These are phyloP conservation scores for Mamestra configurata DNA, from an alignment of 1,140 invertebrate species.

Conservation along the genomic window DNA sequence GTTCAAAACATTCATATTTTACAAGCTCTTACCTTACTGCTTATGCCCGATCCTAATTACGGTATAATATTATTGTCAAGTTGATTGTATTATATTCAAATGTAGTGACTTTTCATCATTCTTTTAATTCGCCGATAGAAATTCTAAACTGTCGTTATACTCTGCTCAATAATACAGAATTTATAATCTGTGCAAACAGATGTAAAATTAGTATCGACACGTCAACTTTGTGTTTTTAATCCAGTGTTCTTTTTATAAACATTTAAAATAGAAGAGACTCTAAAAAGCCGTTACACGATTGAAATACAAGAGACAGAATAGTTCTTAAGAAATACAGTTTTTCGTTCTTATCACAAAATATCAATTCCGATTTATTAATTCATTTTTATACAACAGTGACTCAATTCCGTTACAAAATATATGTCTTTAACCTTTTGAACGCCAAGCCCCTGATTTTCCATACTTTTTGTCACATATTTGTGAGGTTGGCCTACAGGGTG, in stretches of 20 bases:
- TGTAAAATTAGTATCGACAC: constrained; percentile 19
- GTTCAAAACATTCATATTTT: constrained; percentile 14
- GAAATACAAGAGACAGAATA: no score
- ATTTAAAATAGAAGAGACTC: background rate
- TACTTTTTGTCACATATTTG: no score
- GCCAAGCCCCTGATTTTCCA: no score
- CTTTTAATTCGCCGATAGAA: constrained; percentile 8
- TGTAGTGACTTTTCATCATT: constrained; percentile 35
- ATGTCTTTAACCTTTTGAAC: no score
- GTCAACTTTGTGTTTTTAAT: constrained; percentile 40
- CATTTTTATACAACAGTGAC: no score
- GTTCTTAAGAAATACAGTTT: no score
- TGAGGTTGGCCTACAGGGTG: no score
- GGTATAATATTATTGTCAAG: constrained; percentile 31
- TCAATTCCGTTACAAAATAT: no score
- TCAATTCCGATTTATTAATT: no score
- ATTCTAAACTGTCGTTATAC: background rate
- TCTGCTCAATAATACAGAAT: background rate
- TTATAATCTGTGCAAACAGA: background rate
- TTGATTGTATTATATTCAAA: constrained; percentile 8
- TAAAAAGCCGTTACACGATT: background rate
- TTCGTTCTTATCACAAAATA: no score
- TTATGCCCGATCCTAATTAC: background rate
- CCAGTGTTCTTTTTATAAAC: background rate
- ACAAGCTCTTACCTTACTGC: background rate